Evolutionary conservation across 2,797 vertebrate species (phyloP), one percentile per base, ranked within the genome.

Genomic region (Decapterus maruadsi): DNA sequence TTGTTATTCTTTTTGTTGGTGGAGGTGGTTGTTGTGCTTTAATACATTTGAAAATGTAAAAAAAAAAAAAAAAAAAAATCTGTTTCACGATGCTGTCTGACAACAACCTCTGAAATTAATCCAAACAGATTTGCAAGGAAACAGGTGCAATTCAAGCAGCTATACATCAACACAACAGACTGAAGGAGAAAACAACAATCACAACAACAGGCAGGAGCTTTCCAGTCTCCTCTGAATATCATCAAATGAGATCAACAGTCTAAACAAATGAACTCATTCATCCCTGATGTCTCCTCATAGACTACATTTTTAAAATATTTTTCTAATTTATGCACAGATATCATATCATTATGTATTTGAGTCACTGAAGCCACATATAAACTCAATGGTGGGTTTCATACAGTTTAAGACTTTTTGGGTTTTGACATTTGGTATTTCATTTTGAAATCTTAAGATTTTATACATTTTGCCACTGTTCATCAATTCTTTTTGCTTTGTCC

Each of bases 61-160:
- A n/a, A 2, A 3, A 6, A 3, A 3, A 31, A 31, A 31, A 31
- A 31, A 31, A 31, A 70, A 65, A 83, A 48, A 59, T 57, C 38
- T 42, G 20, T 68, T n/a, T 40, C 0, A 0, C 53, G 17, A 8
- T 62, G n/a, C 8, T 73, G n/a, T 60, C 46, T 61, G 36, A 26
- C 54, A 48, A 58, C n/a, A 57, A 66, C 74, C 17, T 51, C 31
- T 26, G 2, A 46, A 72, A 83, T 82, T 16, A 79, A 46, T 46
- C 61, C 34, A 78, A 80, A 68, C 16, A 54, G n/a, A 77, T 77
- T 84, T 84, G 16, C 4, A 9, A 34, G 50, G 51, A 63, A 59
- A 70, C 22, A 19, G 45, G n/a, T 26, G 50, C 62, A 57, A 72
- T 68, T 64, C n/a, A 56, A 68, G 29, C 13, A 60, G 26, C 8